These are phyloP conservation scores for Desmodus rotundus DNA, from an alignment of 2,113 vertebrate species.

Conservation along the genomic window DNA sequence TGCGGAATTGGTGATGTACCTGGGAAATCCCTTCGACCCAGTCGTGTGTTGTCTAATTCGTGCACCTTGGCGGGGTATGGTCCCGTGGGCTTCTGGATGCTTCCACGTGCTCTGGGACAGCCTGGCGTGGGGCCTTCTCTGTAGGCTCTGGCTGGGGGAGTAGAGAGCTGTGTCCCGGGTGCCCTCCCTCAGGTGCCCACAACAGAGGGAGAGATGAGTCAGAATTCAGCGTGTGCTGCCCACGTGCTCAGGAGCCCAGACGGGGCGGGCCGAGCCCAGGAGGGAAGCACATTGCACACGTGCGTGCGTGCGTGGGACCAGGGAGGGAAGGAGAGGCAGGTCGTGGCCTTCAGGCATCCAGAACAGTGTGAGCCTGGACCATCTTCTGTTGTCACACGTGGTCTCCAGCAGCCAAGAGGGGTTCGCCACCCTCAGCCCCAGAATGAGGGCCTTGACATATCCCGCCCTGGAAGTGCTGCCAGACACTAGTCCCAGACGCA, in stretches of 20 bases:
- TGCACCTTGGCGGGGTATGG: not conserved
- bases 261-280: not conserved
- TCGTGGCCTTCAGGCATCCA: not conserved
- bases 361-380: fast-evolving
- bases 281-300: too few species aligned
- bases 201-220: too few species aligned
- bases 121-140: not conserved
- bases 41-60: fast-evolving
- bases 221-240: too few species aligned
- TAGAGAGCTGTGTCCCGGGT: not conserved
- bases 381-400: fast-evolving
- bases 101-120: not conserved
- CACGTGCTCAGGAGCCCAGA: not conserved
- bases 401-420: too few species aligned
- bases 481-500: too few species aligned
- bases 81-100: not conserved
- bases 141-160: not conserved
- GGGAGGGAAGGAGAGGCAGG: not conserved
- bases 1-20: fast-evolving
- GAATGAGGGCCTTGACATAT: not conserved
- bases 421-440: not conserved
- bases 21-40: not conserved
- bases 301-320: fast-evolving
- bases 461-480: not conserved
- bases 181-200: not conserved